Evolutionary conservation across 2,888 invertebrate genomes (phyloP).

Genomic region (Ochropleura leucogaster): DNA sequence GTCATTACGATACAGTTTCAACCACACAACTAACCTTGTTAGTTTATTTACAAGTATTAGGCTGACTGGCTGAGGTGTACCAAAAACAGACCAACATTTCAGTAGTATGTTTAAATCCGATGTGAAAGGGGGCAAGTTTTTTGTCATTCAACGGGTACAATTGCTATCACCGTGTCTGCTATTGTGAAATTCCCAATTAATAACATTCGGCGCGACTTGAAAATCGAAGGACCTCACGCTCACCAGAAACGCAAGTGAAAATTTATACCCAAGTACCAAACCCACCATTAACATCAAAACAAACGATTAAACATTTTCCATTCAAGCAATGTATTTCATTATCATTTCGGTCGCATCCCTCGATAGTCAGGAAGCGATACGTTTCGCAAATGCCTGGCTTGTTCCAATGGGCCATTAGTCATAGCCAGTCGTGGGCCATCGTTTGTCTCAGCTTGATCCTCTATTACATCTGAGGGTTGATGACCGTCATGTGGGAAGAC

Average conservation of each 20-base stretch:
- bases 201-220: background rate
- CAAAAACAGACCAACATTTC: background rate
- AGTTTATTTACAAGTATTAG: background rate
- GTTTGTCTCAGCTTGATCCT: slow-evolving; percentile 62
- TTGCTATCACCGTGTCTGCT: background rate
- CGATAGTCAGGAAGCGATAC: slow-evolving; percentile 45
- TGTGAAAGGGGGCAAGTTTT: background rate
- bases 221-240: background rate
- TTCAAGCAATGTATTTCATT: slow-evolving; percentile 51
- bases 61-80: background rate
- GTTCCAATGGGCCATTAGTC: slow-evolving; percentile 56
- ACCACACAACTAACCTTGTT: slow-evolving; percentile 30
- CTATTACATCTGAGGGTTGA: slow-evolving; percentile 64
- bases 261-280: slow-evolving; percentile 11
- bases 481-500: slow-evolving; percentile 64
- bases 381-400: slow-evolving; percentile 53
- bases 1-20: slow-evolving; percentile 46
- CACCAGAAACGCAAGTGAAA: background rate
- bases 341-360: slow-evolving; percentile 41
- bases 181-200: background rate
- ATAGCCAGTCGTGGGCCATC: slow-evolving; percentile 55
- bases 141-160: background rate
- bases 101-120: background rate
- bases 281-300: slow-evolving; percentile 24
- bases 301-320: slow-evolving; percentile 28